Conservation (phyloP, 1,140 invertebrate genomes). For the Drosophila dunni region DNA sequence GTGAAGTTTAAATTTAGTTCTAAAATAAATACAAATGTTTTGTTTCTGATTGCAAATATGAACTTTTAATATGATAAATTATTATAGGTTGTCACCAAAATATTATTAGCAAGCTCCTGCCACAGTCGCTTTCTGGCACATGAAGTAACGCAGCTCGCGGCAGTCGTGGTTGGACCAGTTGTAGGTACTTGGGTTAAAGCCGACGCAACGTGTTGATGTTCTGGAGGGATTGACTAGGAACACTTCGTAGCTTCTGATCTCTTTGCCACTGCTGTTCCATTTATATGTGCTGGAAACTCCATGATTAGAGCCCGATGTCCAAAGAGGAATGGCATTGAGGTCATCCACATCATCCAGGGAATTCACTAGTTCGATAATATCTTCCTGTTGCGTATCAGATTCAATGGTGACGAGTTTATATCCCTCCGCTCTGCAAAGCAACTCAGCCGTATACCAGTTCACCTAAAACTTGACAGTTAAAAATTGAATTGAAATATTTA, state of each 20-base stretch:
- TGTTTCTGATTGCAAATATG: slow-evolving; percentile 29
- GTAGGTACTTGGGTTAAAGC: not conserved
- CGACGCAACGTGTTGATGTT: not conserved
- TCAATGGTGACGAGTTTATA: slow-evolving; percentile 1
- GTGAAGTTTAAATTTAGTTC: no score
- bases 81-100: not conserved
- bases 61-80: slow-evolving; percentile 17
- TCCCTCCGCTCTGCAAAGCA: not conserved
- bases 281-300: not conserved
- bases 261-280: slow-evolving; percentile 12
- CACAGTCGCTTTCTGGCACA: slow-evolving; percentile 13
- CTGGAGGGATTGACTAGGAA: not conserved
- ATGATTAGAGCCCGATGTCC: slow-evolving; percentile 23
- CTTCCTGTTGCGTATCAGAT: not conserved
- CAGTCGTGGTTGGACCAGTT: slow-evolving; percentile 20
- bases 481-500: not conserved
- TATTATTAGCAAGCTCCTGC: not conserved
- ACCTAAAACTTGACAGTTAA: slow-evolving; percentile 9
- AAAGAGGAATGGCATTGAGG: not conserved
- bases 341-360: not conserved
- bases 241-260: not conserved
- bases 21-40: slow-evolving; percentile 5
- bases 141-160: slow-evolving; percentile 20
- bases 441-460: slow-evolving; percentile 26
- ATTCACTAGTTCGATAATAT: fast-evolving